Evolutionary conservation across 2,797 vertebrate genomes (phyloP).

Genomic region (Sebastes vulpes): DNA sequence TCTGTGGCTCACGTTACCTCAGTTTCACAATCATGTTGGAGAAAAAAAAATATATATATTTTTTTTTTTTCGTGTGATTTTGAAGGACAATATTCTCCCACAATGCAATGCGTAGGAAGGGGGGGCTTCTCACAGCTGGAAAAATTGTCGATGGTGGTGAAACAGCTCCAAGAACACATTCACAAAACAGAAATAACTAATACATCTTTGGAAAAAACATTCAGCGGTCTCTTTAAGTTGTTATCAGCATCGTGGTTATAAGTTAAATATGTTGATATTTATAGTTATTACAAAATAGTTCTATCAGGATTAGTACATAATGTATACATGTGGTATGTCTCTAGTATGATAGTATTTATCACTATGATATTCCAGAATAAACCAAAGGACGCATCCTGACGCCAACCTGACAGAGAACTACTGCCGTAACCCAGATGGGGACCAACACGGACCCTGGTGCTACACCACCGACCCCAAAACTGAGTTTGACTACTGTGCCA

Average conservation of each 20-base stretch:
- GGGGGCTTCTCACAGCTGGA: neutral
- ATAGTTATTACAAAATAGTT: neutral
- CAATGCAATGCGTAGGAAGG: neutral
- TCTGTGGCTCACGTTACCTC: too few species aligned
- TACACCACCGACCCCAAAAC: constrained; percentile 94
- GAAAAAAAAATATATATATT: too few species aligned
- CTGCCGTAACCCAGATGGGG: constrained; percentile 94
- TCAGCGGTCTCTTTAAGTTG: neutral
- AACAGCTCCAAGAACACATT: neutral
- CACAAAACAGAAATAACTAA: neutral
- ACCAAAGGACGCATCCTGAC: constrained; percentile 85
- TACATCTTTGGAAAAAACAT: neutral
- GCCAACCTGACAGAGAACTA: constrained; percentile 93
- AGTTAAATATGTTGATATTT: neutral
- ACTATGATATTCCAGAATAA: constrained; percentile 85
- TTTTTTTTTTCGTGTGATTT: too few species aligned
- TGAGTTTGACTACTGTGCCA: constrained; percentile 96
- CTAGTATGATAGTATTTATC: neutral
- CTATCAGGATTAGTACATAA: neutral
- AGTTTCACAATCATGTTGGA: too few species aligned
- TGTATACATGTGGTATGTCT: neutral
- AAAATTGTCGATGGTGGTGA: neutral
- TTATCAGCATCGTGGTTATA: neutral
- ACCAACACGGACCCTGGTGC: constrained; percentile 97
- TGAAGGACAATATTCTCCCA: neutral